Evolutionary conservation across 2,888 invertebrate genomes (phyloP).

Genomic region (Ypsolopha sequella): DNA sequence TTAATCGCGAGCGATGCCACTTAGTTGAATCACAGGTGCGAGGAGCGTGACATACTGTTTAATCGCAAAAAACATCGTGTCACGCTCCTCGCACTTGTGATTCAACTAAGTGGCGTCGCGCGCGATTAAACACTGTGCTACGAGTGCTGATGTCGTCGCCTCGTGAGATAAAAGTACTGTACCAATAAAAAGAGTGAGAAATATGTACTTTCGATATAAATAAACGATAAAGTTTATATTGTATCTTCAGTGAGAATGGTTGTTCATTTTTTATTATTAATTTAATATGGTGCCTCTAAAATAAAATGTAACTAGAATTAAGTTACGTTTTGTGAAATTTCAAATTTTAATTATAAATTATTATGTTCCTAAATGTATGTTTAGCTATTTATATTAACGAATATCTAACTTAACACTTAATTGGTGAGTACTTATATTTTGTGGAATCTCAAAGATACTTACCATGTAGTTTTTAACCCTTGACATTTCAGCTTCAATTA

Average conservation of each 20-base stretch:
- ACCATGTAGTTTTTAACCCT: conserved; percentile 9
- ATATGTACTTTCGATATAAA: not conserved
- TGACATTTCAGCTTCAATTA: conserved; percentile 10
- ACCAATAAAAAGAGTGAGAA: conserved; percentile 9
- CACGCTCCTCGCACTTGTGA: too few species aligned
- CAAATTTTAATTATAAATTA: conserved; percentile 17
- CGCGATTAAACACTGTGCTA: too few species aligned
- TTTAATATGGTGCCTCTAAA: conserved; percentile 1
- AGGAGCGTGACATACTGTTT: too few species aligned
- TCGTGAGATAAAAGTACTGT: too few species aligned
- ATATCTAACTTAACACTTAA: not conserved
- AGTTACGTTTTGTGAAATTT: not conserved
- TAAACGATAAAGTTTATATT: not conserved
- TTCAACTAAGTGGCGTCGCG: too few species aligned
- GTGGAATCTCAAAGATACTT: conserved; percentile 14
- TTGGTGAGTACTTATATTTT: conserved; percentile 1
- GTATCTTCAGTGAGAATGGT: conserved; percentile 10
- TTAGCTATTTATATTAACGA: not conserved
- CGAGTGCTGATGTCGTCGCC: too few species aligned
- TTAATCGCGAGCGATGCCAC: too few species aligned
- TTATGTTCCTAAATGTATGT: conserved; percentile 19
- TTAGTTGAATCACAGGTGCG: too few species aligned
- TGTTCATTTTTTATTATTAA: not conserved
- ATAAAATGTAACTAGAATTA: not conserved
- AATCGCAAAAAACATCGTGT: too few species aligned